A percentile compares a stretch with the other conserved stretches of the same genome.
These are phyloP conservation scores for Drosophila suboccidentalis DNA, from an alignment of 2,888 invertebrate genomes.

Conservation along the genomic window DNA sequence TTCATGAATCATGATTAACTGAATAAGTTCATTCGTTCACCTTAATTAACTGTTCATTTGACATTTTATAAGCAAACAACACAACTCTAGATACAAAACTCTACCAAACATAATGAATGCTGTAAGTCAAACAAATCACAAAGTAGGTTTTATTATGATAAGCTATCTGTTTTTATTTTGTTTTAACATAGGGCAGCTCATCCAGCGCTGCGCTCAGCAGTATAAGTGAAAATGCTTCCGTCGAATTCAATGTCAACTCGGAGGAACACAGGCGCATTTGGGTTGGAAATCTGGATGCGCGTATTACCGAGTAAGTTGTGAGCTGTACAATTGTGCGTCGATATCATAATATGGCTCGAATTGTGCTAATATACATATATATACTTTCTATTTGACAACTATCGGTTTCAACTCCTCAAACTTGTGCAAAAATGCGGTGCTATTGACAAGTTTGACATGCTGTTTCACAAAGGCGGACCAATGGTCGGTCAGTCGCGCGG, in stretches of 20 bases:
- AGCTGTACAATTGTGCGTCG: conserved; percentile 5
- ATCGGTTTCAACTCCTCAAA: conserved; percentile 98
- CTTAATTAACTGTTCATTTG: too few species aligned
- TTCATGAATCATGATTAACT: too few species aligned
- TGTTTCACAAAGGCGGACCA: conserved; percentile 96
- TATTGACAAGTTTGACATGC: conserved; percentile 97
- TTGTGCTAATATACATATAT: conserved; percentile 61
- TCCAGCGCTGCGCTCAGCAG: background rate
- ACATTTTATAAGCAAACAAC: too few species aligned
- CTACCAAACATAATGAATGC: background rate
- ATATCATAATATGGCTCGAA: background rate
- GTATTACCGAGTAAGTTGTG: conserved; percentile 96
- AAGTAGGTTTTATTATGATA: background rate
- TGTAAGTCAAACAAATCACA: background rate
- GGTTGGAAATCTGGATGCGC: conserved; percentile 96
- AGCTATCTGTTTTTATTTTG: background rate
- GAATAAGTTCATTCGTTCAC: too few species aligned
- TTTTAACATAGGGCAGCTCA: background rate
- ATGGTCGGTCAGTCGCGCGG: conserved; percentile 95
- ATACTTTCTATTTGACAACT: conserved; percentile 83
- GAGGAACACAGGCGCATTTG: conserved; percentile 88
- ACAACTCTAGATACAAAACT: too few species aligned
- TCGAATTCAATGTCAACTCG: conserved; percentile 27
- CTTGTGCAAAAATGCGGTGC: conserved; percentile 97
- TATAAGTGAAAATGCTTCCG: conserved; percentile 1